Base-by-base conservation (phyloP, 1,140 invertebrate species). In the Drosophila melanica region DNA sequence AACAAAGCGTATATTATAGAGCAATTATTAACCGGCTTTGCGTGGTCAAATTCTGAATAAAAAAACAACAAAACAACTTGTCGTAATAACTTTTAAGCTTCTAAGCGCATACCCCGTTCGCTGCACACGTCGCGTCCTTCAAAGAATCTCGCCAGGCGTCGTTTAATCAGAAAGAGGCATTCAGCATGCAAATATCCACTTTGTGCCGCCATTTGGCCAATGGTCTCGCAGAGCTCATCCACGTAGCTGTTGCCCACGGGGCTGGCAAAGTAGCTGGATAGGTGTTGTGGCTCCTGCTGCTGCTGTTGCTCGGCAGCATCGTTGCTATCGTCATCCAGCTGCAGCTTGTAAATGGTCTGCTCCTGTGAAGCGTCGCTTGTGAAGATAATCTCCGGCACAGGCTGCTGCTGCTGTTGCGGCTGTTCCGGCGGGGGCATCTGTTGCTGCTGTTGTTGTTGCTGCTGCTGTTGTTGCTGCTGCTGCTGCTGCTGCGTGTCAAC, bases 171-270 rank as follows among this genome's bases (percentile, higher is more conserved):
- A 54, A 81, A 90, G 0, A 90, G 59, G 23, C 89, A 91, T 50
- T 92, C 91, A 0, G 69, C 63, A 6, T 92, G 89, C 41, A 92
- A 70, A 33, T 85, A 92, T 1, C 91, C 91, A 59, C 72, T 91
- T 23, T 90, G 77, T 2, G 63, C 75, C 2, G 81, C 72, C 39
- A 92, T 20, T 37, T 89, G 75, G 1, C 91, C 91, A 33, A 92
- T 80, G 0, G 90, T 91, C 37, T 84, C 69, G 54, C 91, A 92
- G 3, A 92, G 54, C 14, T 90, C 89, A 27, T 91, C 79, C 0
- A 92, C 91, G 14, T 48, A 54, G 23, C 33, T 14, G 14, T 47
- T 75, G 2, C 65, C 77, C 14, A 90, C 85, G 6, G 85, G 86
- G 14, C 50, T 77, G 33, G 91, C 90, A 59, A 90, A 90, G 54